Base-by-base conservation (phyloP, 1,140 invertebrate species). In the Sinonovacula constricta region DNA sequence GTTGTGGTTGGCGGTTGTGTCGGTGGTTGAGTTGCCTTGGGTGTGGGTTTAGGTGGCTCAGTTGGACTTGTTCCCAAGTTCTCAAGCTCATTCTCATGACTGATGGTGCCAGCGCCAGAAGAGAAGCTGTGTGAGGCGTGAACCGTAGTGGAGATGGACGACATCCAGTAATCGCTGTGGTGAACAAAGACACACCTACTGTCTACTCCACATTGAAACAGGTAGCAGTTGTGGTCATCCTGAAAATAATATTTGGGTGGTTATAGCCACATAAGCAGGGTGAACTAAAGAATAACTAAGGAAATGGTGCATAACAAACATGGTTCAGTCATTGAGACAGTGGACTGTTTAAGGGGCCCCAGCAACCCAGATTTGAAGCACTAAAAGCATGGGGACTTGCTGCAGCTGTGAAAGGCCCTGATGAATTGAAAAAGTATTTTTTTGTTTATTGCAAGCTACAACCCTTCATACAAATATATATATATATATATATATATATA, bases 71-170 rank as follows among this genome's bases (percentile, higher is more conserved):
- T 39, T 12, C 63, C 33, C n/a, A 76, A 54, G 28, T 76, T 76
- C 15, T 66, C 53, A 33, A 76, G 60, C 22, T 76, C 62, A 56
- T 76, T 67, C 39, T 76, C 72, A 76, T 76, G 72, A 54, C 51
- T 67, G 49, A 66, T 33, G n/a, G 72, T 57, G 53, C 51, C 72
- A 22, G 51, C 72, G 3, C 72, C 63, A 39, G 62, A 63, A 39
- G 49, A 45, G 26, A 39, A 76, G 28, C 72, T 67, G 39, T 76
- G 72, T 18, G 72, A 76, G 33, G 28, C 45, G 28, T 76, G 72
- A 0, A 60, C 14, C 1, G 18, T 24, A 34, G 33, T 53, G 7
- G 63, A 67, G 12, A 76, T 31, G 18, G 72, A 45, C 12, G 28
- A 22, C 33, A 36, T 67, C 72, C 57, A 63, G 26, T 78, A 78